Base-by-base conservation (phyloP, 2,888 invertebrate genomes). In the Parasteatoda lunata region DNA sequence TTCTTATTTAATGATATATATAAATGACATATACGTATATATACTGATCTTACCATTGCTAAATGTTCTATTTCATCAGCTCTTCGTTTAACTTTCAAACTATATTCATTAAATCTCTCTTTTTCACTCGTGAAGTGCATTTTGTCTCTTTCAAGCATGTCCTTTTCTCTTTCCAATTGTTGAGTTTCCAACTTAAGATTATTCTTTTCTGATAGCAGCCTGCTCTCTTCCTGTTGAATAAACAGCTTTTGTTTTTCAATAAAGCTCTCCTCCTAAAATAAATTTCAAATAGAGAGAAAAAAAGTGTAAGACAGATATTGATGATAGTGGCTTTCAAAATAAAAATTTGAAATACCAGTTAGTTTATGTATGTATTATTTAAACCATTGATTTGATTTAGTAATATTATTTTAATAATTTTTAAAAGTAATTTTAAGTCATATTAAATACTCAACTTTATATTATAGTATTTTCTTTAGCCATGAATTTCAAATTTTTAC, bases 41-140 rank as follows among this genome's bases (percentile, higher is more conserved):
- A 8, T 5, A 68, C 30, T 68, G 9, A 5, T 15, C 73, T 54
- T 59, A 88, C 88, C 65, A 79, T 51, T 45, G 76, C 45, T 68
- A 86, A 70, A 30, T 82, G 73, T 78, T 88, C 88, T 52, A 85
- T 51, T 76, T 88, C 85, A 66, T 78, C 70, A 45, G 76, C 59
- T 77, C 66, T 81, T 76, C 79, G 82, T 66, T 76, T 86, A 4
- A 88, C 6, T 9, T 75, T 78, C 45, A 72, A 66, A 59, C 49
- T 78, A 15, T 77, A 70, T 51, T 86, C 83, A 79, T 76, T 71
- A 15, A 86, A n/a, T 47, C 64, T 80, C 48, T 80, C 47, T 52
- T 70, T 77, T 75, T 89, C 87, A 15, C 59, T 59, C 8, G 73
- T 77, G 4, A 87, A 49, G 64, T 84, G 59, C 13, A 75, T 72